phyloP scores from a whole-genome alignment of 1,140 invertebrate genomes.

The Penaeus vannamei region DNA sequence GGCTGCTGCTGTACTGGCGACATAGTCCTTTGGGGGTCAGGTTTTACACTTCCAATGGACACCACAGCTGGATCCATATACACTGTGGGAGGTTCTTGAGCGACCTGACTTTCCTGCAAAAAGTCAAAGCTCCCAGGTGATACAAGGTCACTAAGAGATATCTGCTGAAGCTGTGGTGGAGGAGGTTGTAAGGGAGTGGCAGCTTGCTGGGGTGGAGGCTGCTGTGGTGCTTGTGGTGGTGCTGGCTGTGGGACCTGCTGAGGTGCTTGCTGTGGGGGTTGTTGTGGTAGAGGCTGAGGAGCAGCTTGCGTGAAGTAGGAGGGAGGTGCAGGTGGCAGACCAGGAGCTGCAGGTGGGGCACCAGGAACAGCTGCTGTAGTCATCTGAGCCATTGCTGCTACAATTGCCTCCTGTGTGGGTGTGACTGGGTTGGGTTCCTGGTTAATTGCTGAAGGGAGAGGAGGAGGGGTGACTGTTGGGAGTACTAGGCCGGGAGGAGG shows the following conservation, averaged over 20 bases:
- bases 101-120: conserved; percentile 60
- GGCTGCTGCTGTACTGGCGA: conserved; percentile 52
- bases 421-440: conserved; percentile 39
- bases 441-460: conserved; percentile 37
- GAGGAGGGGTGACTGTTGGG: conserved; percentile 12
- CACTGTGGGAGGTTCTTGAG: conserved; percentile 54
- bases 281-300: conserved; percentile 43
- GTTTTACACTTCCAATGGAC: conserved; percentile 56
- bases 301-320: conserved; percentile 25
- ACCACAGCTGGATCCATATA: conserved; percentile 64
- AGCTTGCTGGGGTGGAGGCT: conserved; percentile 27
- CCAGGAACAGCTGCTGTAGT: conserved; percentile 39
- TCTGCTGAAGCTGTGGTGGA: conserved; percentile 54
- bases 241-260: conserved; percentile 13
- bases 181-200: conserved; percentile 27
- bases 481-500: conserved; percentile 52
- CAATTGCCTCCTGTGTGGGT: conserved; percentile 53
- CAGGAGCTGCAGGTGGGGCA: conserved; percentile 36
- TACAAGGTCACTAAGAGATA: conserved; percentile 54
- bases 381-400: conserved; percentile 61
- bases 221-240: conserved; percentile 32
- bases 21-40: conserved; percentile 45
- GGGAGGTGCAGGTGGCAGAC: conserved; percentile 49
- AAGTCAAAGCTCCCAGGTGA: conserved; percentile 60
- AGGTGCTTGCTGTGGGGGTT: conserved; percentile 30